phyloP scores from a whole-genome alignment of 2,888 invertebrate genomes.

The Branchinecta sandiegonensis region DNA sequence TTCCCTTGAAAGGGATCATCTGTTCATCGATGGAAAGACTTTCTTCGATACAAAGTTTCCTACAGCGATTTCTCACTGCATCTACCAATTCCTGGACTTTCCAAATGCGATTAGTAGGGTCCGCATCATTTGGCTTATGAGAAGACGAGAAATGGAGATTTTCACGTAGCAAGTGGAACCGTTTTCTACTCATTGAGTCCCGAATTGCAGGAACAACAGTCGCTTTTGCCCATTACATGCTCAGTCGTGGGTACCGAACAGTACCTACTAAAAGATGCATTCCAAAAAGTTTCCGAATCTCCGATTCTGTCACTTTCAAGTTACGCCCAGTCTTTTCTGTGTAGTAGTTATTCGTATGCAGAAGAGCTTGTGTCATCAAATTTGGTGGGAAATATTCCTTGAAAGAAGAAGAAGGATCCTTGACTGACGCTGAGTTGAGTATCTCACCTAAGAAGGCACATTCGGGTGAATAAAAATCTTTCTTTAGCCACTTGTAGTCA shows the following conservation, averaged over 20 bases:
- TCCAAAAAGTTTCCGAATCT: conserved; percentile 20
- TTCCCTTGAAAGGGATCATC: conserved; percentile 31
- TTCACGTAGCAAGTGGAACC: conserved; percentile 22
- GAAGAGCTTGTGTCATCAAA: no score
- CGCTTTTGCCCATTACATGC: conserved; percentile 25
- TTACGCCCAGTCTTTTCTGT: conserved; percentile 15
- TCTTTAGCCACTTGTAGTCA: no score
- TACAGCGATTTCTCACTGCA: conserved; percentile 21
- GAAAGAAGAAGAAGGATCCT: no score
- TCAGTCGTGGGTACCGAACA: conserved; percentile 22
- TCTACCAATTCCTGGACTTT: conserved; percentile 36
- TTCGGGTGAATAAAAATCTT: no score
- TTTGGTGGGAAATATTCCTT: no score
- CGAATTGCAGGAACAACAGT: conserved; percentile 16
- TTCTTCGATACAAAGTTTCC: conserved; percentile 28
- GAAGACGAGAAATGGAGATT: no score
- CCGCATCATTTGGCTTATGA: no score
- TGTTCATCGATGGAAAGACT: no score
- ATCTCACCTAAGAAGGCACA: no score
- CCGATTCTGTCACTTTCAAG: no score
- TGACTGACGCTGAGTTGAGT: no score
- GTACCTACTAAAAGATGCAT: conserved; percentile 24
- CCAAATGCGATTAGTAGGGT: conserved; percentile 20
- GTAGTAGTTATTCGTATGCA: conserved; percentile 30
- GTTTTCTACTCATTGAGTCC: conserved; percentile 25